Evolutionary conservation across 2,797 vertebrate genomes (phyloP).

Genomic region (Sorex maritimensis): DNA sequence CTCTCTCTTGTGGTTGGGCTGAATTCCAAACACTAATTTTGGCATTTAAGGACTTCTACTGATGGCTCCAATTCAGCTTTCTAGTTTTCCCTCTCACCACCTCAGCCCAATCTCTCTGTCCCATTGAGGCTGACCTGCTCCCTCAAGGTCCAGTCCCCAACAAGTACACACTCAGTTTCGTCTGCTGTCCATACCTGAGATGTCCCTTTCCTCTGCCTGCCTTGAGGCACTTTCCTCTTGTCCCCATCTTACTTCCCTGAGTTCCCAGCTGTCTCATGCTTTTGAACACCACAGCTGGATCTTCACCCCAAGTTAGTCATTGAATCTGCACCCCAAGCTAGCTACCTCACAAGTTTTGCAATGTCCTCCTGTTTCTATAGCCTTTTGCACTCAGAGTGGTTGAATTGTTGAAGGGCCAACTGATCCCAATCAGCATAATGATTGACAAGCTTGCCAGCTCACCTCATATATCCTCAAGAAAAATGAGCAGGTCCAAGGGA

Average conservation of each 20-base stretch:
- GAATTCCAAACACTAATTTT: conserved; percentile 14
- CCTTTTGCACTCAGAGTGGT: no score
- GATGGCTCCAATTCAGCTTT: background rate
- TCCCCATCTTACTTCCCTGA: background rate
- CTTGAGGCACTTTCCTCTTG: background rate
- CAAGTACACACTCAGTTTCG: background rate
- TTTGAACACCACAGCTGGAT: background rate
- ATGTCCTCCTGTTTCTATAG: no score
- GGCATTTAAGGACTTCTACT: background rate
- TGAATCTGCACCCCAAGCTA: background rate
- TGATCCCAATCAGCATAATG: background rate
- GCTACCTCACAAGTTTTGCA: background rate
- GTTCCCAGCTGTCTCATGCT: background rate
- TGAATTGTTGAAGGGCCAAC: background rate
- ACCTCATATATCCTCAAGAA: background rate
- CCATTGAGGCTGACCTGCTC: background rate
- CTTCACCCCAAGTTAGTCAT: background rate
- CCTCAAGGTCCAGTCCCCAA: background rate
- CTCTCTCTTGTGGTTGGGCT: background rate
- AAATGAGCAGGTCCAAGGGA: background rate
- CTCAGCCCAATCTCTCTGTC: background rate
- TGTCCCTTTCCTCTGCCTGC: background rate
- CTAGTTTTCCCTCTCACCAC: background rate
- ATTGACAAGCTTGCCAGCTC: background rate
- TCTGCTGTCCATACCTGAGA: background rate